phyloP scores from a whole-genome alignment of 1,140 invertebrate species.

The Coenobita brevimanus region DNA sequence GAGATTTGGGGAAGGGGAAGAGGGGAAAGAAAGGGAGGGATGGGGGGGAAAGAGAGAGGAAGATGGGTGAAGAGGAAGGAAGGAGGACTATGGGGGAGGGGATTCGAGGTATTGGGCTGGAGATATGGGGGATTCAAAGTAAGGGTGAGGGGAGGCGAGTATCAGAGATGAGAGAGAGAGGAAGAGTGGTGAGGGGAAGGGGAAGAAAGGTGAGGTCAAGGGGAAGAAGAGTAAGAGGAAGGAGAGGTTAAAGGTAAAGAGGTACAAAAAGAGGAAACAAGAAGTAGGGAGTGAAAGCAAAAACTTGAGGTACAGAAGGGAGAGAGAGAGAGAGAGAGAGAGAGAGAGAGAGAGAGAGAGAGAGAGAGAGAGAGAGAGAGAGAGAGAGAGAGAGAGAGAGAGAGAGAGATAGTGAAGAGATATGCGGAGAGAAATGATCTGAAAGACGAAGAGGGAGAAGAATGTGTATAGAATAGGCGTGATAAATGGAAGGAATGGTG shows the following conservation, averaged over 20 bases:
- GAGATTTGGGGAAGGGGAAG: neutral
- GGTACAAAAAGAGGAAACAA: neutral
- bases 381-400: neutral
- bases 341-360: too few species aligned
- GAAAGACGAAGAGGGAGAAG: neutral
- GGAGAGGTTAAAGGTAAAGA: neutral
- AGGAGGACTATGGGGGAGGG: neutral
- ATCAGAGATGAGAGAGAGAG: neutral
- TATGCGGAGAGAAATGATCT: neutral
- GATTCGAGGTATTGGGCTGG: too few species aligned
- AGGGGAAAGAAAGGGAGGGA: neutral
- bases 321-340: too few species aligned
- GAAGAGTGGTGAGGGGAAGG: neutral
- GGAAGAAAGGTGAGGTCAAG: neutral
- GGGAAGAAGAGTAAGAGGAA: neutral
- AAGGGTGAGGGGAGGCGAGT: neutral
- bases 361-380: too few species aligned
- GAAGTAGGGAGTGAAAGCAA: neutral
- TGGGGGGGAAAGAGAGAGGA: neutral
- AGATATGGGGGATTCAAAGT: too few species aligned
- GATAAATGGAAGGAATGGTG: too few species aligned
- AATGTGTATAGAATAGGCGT: too few species aligned
- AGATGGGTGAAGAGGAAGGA: neutral
- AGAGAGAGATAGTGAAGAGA: slow-evolving; percentile 7
- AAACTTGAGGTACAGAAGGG: too few species aligned